Conservation (phyloP, 2,888 invertebrate species). For the Bellardia pandia region DNA sequence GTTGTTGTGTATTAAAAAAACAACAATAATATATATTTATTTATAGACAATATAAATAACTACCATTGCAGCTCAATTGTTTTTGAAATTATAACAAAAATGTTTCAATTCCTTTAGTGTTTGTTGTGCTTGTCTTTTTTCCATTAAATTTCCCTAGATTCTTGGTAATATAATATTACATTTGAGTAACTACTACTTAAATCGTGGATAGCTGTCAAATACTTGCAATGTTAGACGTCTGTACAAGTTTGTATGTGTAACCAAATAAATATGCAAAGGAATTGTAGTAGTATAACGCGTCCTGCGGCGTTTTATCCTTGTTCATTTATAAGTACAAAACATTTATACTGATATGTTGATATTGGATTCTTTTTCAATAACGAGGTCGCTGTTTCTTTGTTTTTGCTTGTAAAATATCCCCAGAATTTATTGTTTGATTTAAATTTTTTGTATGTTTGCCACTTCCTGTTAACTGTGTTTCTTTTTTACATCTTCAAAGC, state of each 20-base stretch:
- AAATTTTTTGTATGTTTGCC: slow-evolving; percentile 15
- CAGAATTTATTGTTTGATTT: slow-evolving; percentile 59
- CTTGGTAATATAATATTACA: slow-evolving; percentile 48
- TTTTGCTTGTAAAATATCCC: slow-evolving; percentile 22
- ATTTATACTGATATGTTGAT: slow-evolving; percentile 39
- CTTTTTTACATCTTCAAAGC: neutral
- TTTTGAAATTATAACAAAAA: too few relatives aligned
- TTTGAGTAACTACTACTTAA: slow-evolving; percentile 65
- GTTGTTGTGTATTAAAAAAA: too few relatives aligned
- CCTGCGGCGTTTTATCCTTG: slow-evolving; percentile 56
- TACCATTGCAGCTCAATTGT: too few relatives aligned
- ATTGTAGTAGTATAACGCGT: slow-evolving; percentile 12
- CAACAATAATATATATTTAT: too few relatives aligned
- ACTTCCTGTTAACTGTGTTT: slow-evolving; percentile 14
- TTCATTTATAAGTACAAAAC: slow-evolving; percentile 44
- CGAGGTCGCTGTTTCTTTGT: slow-evolving; percentile 14
- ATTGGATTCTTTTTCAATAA: slow-evolving; percentile 54
- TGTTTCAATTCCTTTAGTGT: slow-evolving; percentile 7
- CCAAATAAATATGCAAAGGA: slow-evolving; percentile 43
- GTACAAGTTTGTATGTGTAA: neutral
- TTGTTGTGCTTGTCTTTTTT: neutral
- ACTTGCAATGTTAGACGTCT: slow-evolving; percentile 32
- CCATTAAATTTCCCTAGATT: slow-evolving; percentile 4
- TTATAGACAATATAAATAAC: too few relatives aligned
- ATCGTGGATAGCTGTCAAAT: slow-evolving; percentile 69